These are phyloP conservation scores for Tinamus major DNA, from an alignment of 2,797 vertebrate genomes.

Conservation along the genomic window DNA sequence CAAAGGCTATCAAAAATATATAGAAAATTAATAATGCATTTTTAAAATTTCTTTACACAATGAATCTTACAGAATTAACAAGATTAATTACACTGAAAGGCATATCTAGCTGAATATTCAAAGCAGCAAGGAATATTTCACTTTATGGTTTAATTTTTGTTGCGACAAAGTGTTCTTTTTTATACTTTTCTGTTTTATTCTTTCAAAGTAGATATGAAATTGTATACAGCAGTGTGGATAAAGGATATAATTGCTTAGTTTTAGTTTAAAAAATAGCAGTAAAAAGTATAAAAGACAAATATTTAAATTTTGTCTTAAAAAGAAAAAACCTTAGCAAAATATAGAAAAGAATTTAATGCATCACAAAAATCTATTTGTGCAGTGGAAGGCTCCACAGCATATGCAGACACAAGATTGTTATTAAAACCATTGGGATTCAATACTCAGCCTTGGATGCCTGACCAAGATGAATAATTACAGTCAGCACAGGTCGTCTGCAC, in stretches of 20 bases:
- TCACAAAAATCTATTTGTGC: not conserved
- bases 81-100: not conserved
- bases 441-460: fast-evolving
- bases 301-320: conserved; percentile 10
- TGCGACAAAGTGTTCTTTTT: not conserved
- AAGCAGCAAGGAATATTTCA: not conserved
- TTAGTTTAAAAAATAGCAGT: not conserved
- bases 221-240: not conserved
- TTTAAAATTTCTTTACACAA: not conserved
- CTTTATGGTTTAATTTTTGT: not conserved
- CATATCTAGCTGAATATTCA: not conserved
- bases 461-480: not conserved
- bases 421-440: not conserved
- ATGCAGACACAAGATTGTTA: not conserved
- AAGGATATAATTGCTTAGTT: not conserved
- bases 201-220: not conserved
- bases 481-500: not conserved
- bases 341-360: not conserved
- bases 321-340: not conserved
- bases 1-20: not conserved
- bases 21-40: not conserved
- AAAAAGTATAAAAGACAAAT: not conserved
- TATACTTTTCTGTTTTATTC: not conserved
- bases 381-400: not conserved
- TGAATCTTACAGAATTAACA: not conserved